These are phyloP conservation scores for Aporophyla nigra DNA, from an alignment of 2,888 invertebrate species.

Conservation along the genomic window DNA sequence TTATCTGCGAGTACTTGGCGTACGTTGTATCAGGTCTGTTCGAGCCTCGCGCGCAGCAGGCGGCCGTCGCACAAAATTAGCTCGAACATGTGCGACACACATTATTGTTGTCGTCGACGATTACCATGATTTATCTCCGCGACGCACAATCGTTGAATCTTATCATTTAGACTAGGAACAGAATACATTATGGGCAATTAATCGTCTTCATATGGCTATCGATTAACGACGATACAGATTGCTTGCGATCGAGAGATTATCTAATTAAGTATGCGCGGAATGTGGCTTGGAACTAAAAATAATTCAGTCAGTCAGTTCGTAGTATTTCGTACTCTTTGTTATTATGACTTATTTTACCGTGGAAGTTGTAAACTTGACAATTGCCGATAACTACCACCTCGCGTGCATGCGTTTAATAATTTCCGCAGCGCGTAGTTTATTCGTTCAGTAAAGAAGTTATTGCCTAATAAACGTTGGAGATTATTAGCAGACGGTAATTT, in stretches of 20 bases:
- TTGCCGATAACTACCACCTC: slow-evolving; percentile 60
- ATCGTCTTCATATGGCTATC: slow-evolving; percentile 56
- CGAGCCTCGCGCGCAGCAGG: slow-evolving; percentile 77
- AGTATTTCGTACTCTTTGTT: slow-evolving; percentile 36
- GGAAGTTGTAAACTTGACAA: slow-evolving; percentile 55
- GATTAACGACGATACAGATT: slow-evolving; percentile 51
- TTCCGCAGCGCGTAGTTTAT: slow-evolving; percentile 67
- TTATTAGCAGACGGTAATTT: slow-evolving; percentile 63
- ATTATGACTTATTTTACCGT: slow-evolving; percentile 47
- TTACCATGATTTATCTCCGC: slow-evolving; percentile 81
- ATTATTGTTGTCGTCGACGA: slow-evolving; percentile 76
- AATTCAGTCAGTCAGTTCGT: slow-evolving; percentile 26
- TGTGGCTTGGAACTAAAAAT: slow-evolving; percentile 38
- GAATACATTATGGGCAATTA: slow-evolving; percentile 57
- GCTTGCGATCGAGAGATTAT: slow-evolving; percentile 44
- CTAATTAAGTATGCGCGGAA: slow-evolving; percentile 52
- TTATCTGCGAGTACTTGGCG: slow-evolving; percentile 67
- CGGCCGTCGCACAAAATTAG: slow-evolving; percentile 80
- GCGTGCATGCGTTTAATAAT: slow-evolving; percentile 72
- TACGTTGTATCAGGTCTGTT: slow-evolving; percentile 58
- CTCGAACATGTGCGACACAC: slow-evolving; percentile 82
- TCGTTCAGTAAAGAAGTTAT: slow-evolving; percentile 71
- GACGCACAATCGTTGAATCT: slow-evolving; percentile 72
- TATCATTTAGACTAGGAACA: slow-evolving; percentile 65
- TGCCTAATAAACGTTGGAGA: slow-evolving; percentile 69